Evolutionary conservation across 2,113 vertebrate genomes (phyloP).

Genomic region (Cinclus mexicanus): DNA sequence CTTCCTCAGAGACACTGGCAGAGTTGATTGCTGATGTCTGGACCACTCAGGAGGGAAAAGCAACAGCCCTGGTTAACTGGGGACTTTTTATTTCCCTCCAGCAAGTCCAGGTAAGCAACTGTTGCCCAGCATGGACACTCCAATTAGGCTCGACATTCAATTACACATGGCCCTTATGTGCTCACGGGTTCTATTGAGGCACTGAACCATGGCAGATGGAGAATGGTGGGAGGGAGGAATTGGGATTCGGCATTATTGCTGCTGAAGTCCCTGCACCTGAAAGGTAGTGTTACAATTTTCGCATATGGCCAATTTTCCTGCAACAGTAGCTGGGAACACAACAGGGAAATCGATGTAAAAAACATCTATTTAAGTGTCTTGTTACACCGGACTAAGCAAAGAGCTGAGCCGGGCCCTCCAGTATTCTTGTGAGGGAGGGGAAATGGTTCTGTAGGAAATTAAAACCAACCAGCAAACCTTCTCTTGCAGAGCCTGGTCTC

Average conservation of each 20-base stretch:
- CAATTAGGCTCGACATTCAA: not conserved
- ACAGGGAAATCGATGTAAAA: not conserved
- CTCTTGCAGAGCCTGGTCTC: slow-evolving; percentile 81
- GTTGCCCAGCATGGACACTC: not conserved
- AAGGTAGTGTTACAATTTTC: not conserved
- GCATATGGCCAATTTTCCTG: not conserved
- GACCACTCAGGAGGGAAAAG: slow-evolving; percentile 83
- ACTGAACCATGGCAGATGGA: not conserved
- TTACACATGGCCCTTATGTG: fast-evolving
- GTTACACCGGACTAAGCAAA: not conserved
- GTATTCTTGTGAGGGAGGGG: not conserved
- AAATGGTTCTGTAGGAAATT: not conserved
- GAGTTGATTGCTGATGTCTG: slow-evolving; percentile 80
- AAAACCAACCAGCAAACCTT: not conserved
- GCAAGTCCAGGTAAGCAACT: slow-evolving; percentile 85
- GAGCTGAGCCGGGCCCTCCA: not conserved
- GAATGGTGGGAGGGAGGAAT: not conserved
- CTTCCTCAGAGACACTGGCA: slow-evolving; percentile 75
- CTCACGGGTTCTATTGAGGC: not conserved
- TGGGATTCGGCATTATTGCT: not conserved
- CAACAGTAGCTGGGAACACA: not conserved
- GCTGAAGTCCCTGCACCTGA: no score
- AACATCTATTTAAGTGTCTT: not conserved
- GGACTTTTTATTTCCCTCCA: slow-evolving; percentile 87
- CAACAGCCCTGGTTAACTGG: slow-evolving; percentile 86